Percentiles rank a stretch among this genome's conserved stretches.
Conservation (phyloP, 2,888 invertebrate genomes). For the Lycophotia porphyrea region DNA sequence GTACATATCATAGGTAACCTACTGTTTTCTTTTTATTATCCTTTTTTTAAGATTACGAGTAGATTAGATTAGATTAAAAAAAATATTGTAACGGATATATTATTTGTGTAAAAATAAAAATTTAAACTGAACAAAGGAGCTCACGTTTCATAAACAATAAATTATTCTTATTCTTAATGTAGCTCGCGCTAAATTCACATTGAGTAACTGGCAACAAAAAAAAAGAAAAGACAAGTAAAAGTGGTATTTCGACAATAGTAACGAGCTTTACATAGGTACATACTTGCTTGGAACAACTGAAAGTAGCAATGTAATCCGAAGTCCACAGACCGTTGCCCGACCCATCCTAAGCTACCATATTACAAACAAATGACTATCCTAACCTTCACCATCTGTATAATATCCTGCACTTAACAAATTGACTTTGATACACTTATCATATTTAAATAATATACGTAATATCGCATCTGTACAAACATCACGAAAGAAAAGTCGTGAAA, state of each 20-base stretch:
- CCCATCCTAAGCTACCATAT: background rate
- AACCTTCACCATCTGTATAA: conserved; percentile 22
- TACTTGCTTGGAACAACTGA: background rate
- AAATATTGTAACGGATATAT: no score
- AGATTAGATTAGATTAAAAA: no score
- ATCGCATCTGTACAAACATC: conserved; percentile 53
- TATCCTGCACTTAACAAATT: conserved; percentile 40
- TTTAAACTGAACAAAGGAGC: no score
- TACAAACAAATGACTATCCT: conserved; percentile 12
- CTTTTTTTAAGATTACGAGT: no score
- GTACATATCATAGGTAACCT: no score
- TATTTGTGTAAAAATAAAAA: no score
- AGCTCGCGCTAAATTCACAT: background rate
- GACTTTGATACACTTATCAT: conserved; percentile 57
- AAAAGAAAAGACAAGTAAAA: background rate
- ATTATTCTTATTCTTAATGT: no score
- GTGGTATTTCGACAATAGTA: background rate
- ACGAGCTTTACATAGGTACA: no score
- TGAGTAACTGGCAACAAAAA: background rate
- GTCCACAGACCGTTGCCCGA: background rate
- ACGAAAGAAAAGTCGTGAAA: conserved; percentile 46
- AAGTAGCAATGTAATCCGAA: background rate
- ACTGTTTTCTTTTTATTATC: no score
- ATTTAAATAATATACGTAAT: conserved; percentile 25
- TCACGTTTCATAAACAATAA: no score